Evolutionary conservation across 2,113 vertebrate species (phyloP).

Genomic region (Patagioenas fasciata): DNA sequence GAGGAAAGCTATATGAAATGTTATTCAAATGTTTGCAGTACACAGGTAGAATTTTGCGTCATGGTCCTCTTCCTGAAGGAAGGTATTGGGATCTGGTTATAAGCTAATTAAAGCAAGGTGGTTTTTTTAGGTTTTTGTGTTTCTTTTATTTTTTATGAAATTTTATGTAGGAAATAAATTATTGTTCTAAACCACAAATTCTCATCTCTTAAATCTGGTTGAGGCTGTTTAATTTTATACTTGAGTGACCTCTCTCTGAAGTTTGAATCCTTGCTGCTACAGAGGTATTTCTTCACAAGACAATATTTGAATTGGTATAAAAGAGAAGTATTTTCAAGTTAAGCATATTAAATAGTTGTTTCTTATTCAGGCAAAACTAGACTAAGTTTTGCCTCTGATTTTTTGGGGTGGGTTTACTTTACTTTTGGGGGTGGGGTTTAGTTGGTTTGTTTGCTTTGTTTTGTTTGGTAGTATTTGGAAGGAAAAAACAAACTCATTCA

Average conservation of each 20-base stretch:
- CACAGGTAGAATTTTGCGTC: background rate
- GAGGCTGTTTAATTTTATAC: background rate
- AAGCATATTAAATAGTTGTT: background rate
- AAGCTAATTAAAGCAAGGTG: background rate
- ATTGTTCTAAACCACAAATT: background rate
- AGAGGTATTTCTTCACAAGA: background rate
- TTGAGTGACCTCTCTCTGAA: background rate
- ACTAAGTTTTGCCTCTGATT: background rate
- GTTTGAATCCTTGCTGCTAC: background rate
- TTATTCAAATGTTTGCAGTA: background rate
- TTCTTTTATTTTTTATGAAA: background rate
- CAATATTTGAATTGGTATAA: background rate
- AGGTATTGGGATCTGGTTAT: background rate
- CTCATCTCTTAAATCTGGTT: background rate
- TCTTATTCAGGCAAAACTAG: background rate
- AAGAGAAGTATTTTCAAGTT: background rate
- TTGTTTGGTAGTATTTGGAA: background rate
- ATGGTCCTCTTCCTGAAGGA: background rate
- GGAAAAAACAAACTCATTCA: background rate
- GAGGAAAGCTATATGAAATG: background rate
- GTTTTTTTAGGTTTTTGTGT: background rate
- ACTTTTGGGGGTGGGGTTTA: background rate
- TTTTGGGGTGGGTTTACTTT: background rate
- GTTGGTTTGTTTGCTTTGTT: background rate
- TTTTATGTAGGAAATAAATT: background rate